Evolutionary conservation across 2,888 invertebrate species (phyloP).

Genomic region (Pocota personata): DNA sequence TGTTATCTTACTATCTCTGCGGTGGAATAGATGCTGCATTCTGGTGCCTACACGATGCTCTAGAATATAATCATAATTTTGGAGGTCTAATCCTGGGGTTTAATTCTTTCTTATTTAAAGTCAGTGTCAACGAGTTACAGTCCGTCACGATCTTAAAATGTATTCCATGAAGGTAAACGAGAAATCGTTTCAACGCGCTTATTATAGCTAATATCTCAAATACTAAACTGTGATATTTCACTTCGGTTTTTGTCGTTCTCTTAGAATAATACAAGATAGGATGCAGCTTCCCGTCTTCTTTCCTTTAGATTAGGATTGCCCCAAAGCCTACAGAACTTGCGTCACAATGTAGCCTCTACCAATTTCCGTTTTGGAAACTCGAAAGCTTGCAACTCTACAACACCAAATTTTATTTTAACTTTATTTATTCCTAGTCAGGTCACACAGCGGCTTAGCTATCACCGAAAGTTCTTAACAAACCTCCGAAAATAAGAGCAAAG

Average conservation of each 20-base stretch:
- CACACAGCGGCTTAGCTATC: no score
- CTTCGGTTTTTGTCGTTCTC: conserved; percentile 73
- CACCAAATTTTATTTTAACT: not conserved
- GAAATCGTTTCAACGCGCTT: not conserved
- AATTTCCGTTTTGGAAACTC: not conserved
- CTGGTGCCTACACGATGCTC: conserved; percentile 74
- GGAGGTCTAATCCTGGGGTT: not conserved
- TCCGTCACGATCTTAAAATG: no score
- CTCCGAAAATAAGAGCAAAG: conserved; percentile 21
- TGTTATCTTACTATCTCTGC: no score
- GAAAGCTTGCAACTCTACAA: not conserved
- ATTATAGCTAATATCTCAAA: conserved; percentile 15
- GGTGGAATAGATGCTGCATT: no score
- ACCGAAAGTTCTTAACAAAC: conserved; percentile 24
- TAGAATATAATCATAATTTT: conserved; percentile 54
- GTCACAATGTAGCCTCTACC: not conserved
- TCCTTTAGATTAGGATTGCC: not conserved
- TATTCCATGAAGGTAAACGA: not conserved
- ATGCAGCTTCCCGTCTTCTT: conserved; percentile 76
- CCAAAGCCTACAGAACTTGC: not conserved
- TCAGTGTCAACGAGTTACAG: no score
- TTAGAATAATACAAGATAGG: conserved; percentile 59
- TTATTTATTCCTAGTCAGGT: conserved; percentile 11
- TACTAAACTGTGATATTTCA: conserved; percentile 19
- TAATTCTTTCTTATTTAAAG: no score